phyloP scores from a whole-genome alignment of 92 coral and sea anemone genomes.

The Zoanthus sociatus region DNA sequence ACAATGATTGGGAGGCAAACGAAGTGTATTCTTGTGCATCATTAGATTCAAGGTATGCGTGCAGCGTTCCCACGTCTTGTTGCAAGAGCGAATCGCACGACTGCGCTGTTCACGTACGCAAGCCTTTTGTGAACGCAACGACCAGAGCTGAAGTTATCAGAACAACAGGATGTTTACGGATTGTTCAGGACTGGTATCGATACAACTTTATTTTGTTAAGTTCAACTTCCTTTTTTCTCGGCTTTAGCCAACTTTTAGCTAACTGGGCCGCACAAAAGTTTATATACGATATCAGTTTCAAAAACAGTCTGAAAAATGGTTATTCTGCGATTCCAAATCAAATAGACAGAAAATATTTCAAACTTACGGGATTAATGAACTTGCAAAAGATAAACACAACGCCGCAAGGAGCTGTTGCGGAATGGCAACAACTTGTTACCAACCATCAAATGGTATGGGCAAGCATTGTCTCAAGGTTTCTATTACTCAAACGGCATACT shows the following conservation, averaged over 20 bases:
- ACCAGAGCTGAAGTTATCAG: background rate
- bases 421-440: background rate
- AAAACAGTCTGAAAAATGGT: background rate
- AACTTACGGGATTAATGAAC: background rate
- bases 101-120: conserved; percentile 32
- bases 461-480: background rate
- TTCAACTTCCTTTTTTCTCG: conserved; percentile 29
- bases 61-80: conserved; percentile 71
- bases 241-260: conserved; percentile 19
- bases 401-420: background rate
- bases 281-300: conserved; percentile 10
- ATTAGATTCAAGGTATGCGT: conserved; percentile 45
- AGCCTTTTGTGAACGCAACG: background rate
- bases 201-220: conserved; percentile 32
- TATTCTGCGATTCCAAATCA: background rate
- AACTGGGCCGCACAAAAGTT: conserved; percentile 22
- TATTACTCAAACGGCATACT: background rate
- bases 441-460: conserved; percentile 13
- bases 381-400: background rate
- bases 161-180: conserved; percentile 48
- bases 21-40: conserved; percentile 61
- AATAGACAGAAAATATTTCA: background rate
- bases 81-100: conserved; percentile 35
- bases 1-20: conserved; percentile 67
- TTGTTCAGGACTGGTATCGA: conserved; percentile 63